phyloP scores from a whole-genome alignment of 2,113 vertebrate species.

The Osmerus mordax region DNA sequence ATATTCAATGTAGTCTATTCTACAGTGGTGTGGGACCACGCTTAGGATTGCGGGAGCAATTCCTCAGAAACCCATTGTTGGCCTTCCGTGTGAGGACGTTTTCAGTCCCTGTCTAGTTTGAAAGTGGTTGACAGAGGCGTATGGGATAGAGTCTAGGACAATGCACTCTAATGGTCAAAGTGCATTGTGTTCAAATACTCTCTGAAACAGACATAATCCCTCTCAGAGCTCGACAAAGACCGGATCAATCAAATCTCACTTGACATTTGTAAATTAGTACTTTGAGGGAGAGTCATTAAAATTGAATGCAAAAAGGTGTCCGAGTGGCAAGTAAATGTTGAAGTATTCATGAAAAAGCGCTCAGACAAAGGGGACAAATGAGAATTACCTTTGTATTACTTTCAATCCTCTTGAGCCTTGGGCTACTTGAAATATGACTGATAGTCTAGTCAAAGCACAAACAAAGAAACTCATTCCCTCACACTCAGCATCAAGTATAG shows the following conservation, averaged over 20 bases:
- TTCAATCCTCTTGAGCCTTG: conserved; percentile 24
- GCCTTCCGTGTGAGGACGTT: no score
- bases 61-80: no score
- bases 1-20: no score
- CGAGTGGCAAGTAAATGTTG: conserved; percentile 14
- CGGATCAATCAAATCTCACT: conserved; percentile 44
- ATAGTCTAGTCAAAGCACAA: conserved; percentile 25
- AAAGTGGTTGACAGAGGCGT: no score
- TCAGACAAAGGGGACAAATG: conserved; percentile 13
- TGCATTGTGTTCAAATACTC: no score
- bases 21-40: no score
- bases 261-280: conserved; percentile 45
- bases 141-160: no score
- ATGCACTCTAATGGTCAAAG: no score
- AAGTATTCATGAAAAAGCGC: conserved; percentile 25
- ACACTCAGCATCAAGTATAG: not conserved
- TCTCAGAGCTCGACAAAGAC: conserved; percentile 32
- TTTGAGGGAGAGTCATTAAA: conserved; percentile 40
- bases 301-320: conserved; percentile 38
- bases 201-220: not conserved
- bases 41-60: no score
- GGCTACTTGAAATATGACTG: conserved; percentile 25
- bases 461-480: conserved; percentile 15
- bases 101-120: no score
- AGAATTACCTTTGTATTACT: conserved; percentile 28